Conservation (phyloP, 2,888 invertebrate species). For the Tipula helvola region DNA sequence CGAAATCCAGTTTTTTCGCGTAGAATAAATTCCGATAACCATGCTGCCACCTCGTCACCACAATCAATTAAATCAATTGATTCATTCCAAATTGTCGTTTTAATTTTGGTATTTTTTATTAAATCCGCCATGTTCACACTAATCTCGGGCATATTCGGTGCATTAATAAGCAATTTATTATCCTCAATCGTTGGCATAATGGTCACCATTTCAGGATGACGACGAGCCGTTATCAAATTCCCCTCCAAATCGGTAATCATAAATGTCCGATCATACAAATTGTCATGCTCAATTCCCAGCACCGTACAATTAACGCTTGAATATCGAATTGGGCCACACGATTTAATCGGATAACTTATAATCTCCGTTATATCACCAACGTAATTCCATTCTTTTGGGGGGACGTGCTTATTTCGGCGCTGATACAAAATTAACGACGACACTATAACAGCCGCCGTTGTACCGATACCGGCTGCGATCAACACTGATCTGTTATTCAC, state of each 20-base stretch:
- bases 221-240: constrained; percentile 45
- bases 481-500: background rate
- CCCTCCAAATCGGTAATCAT: constrained; percentile 45
- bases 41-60: constrained; percentile 54
- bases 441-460: constrained; percentile 16
- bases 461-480: constrained; percentile 18
- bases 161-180: constrained; percentile 40
- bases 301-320: constrained; percentile 39
- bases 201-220: constrained; percentile 41
- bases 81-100: constrained; percentile 42
- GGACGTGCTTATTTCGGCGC: background rate
- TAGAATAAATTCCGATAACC: constrained; percentile 49
- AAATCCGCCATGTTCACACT: constrained; percentile 38
- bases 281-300: constrained; percentile 42
- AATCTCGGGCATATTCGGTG: constrained; percentile 42
- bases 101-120: constrained; percentile 28
- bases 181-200: constrained; percentile 39
- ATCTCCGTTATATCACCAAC: constrained; percentile 44
- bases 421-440: constrained; percentile 6
- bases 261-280: constrained; percentile 44
- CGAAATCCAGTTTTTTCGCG: constrained; percentile 39
- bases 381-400: constrained; percentile 36
- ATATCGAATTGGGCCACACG: constrained; percentile 40
- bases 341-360: constrained; percentile 46
- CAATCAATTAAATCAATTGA: constrained; percentile 52